These are phyloP conservation scores for Arenicola marina DNA, from an alignment of 2,888 invertebrate genomes.

Conservation along the genomic window DNA sequence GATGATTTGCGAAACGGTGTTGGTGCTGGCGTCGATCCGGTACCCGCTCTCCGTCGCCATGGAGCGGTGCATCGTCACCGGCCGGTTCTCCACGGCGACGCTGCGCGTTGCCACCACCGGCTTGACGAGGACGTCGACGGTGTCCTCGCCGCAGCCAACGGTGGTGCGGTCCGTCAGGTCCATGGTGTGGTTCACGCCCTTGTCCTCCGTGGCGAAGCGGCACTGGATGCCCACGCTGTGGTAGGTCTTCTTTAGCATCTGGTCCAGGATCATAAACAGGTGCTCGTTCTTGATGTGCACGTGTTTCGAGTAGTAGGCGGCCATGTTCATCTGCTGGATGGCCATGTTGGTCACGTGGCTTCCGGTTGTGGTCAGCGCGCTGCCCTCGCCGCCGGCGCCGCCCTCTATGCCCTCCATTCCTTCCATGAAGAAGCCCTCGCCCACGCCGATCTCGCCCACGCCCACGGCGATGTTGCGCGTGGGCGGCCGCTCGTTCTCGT, in stretches of 20 bases:
- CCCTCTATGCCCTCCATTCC: slow-evolving; percentile 2
- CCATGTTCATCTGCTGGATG: slow-evolving; percentile 33
- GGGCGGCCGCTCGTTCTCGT: slow-evolving; percentile 51
- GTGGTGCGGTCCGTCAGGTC: slow-evolving; percentile 19
- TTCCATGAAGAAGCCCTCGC: slow-evolving; percentile 1
- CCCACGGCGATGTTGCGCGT: slow-evolving; percentile 53
- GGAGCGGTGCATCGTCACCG: slow-evolving; percentile 30
- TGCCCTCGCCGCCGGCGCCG: not conserved
- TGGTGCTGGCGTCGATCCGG: slow-evolving; percentile 21
- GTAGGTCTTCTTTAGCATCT: slow-evolving; percentile 51
- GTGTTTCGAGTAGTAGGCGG: slow-evolving; percentile 21
- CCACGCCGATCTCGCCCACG: slow-evolving; percentile 42
- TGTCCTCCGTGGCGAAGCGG: slow-evolving; percentile 34
- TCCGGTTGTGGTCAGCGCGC: not conserved
- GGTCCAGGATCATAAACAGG: slow-evolving; percentile 33
- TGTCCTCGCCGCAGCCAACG: slow-evolving; percentile 50
- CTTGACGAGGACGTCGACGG: slow-evolving; percentile 50
- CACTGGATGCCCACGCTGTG: slow-evolving; percentile 50
- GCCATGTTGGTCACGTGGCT: slow-evolving; percentile 11
- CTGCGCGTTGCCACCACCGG: slow-evolving; percentile 42
- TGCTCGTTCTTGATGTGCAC: slow-evolving; percentile 32
- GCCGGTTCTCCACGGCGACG: slow-evolving; percentile 46
- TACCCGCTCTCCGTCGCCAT: slow-evolving; percentile 20
- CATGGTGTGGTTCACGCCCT: slow-evolving; percentile 17
- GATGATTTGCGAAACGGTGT: slow-evolving; percentile 16